Percentiles rank a stretch among this genome's conserved stretches.
phyloP scores from a whole-genome alignment of 2,888 invertebrate species.

The Drosophila barbarae region DNA sequence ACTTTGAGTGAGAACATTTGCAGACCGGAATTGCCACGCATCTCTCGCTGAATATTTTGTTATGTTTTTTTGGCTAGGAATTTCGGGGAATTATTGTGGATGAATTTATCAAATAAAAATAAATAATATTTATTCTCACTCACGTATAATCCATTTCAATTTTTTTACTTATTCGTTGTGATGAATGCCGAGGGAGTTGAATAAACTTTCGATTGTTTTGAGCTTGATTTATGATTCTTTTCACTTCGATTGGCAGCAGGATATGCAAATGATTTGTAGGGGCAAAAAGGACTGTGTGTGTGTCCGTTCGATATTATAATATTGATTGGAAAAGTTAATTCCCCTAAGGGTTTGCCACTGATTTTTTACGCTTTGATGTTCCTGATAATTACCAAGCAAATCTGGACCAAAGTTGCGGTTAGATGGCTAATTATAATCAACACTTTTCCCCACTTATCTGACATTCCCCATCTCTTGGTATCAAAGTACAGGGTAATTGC shows the following conservation, averaged over 20 bases:
- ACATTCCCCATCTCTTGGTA: slow-evolving; percentile 12
- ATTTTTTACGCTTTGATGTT: slow-evolving; percentile 11
- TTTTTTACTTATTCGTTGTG: slow-evolving; percentile 2
- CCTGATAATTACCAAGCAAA: slow-evolving; percentile 32
- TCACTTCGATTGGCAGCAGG: slow-evolving; percentile 16
- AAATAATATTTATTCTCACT: slow-evolving; percentile 19
- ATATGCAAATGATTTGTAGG: slow-evolving; percentile 29
- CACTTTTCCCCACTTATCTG: slow-evolving; percentile 39
- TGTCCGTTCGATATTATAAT: slow-evolving; percentile 10
- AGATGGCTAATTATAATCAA: slow-evolving; percentile 40
- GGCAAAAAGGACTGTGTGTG: neutral
- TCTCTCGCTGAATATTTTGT: slow-evolving; percentile 8
- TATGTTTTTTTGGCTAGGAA: slow-evolving; percentile 7
- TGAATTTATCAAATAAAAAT: slow-evolving; percentile 22
- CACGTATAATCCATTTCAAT: slow-evolving; percentile 4
- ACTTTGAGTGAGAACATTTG: slow-evolving; percentile 17
- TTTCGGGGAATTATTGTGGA: slow-evolving; percentile 24
- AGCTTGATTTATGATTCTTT: slow-evolving; percentile 35
- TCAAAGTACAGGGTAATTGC: slow-evolving; percentile 13
- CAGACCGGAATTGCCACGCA: neutral
- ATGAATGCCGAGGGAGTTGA: slow-evolving; percentile 30
- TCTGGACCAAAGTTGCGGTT: slow-evolving; percentile 40
- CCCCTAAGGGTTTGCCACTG: neutral
- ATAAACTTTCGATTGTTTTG: slow-evolving; percentile 36
- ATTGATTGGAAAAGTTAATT: slow-evolving; percentile 32